Conservation (phyloP, 2,888 invertebrate genomes). For the Oscheius sp. region DNA sequence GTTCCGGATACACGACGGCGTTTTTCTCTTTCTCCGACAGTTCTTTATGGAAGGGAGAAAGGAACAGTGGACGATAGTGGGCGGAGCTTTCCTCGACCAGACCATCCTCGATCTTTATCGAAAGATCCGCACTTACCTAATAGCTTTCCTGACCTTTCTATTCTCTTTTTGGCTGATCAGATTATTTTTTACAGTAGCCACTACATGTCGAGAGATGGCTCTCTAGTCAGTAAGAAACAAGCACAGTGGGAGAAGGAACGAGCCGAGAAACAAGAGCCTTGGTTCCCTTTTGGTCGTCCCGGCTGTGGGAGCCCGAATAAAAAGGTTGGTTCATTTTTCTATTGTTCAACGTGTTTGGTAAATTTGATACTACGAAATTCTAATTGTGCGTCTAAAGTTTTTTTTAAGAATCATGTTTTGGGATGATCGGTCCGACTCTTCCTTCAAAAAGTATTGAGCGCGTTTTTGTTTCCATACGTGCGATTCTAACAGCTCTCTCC, state of each 20-base stretch:
- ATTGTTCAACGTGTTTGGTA: background rate
- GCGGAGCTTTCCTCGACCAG: too few relatives aligned
- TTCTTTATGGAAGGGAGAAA: slow-evolving; percentile 4
- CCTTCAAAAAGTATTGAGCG: too few relatives aligned
- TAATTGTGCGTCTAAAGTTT: too few relatives aligned
- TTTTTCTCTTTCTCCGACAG: slow-evolving; percentile 7
- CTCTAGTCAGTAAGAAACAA: slow-evolving; percentile 35
- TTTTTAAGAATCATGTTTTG: too few relatives aligned
- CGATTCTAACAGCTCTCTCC: too few relatives aligned
- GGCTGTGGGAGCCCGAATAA: slow-evolving; percentile 25
- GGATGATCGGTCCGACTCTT: too few relatives aligned
- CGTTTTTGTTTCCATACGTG: too few relatives aligned
- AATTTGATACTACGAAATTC: slow-evolving; percentile 1
- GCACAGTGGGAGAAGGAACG: slow-evolving; percentile 42
- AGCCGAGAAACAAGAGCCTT: slow-evolving; percentile 1
- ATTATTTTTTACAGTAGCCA: background rate
- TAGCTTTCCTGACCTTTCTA: too few relatives aligned
- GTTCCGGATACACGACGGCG: too few relatives aligned
- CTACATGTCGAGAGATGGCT: slow-evolving; percentile 20
- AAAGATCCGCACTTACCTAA: too few relatives aligned
- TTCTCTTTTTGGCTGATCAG: too few relatives aligned
- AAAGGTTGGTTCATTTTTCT: background rate
- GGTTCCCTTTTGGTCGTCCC: slow-evolving; percentile 30
- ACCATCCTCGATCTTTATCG: too few relatives aligned
- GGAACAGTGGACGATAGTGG: background rate